These are phyloP conservation scores for Agriotes lineatus DNA, from an alignment of 2,888 invertebrate species.

Conservation along the genomic window DNA sequence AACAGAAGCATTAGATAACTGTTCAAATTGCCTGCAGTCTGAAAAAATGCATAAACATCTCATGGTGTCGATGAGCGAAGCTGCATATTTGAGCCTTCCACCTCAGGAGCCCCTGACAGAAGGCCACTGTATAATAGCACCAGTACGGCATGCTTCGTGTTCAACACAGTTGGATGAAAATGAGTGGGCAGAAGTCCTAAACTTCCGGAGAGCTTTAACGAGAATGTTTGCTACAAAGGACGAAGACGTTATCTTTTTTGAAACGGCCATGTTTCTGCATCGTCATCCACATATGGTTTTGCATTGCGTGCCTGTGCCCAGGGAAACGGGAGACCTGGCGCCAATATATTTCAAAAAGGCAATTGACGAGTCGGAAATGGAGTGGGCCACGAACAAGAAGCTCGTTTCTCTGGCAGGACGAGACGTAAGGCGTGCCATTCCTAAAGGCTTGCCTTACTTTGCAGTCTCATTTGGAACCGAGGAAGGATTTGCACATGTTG, in stretches of 20 bases:
- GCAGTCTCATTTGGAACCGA: constrained; percentile 93
- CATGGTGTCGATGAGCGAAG: constrained; percentile 83
- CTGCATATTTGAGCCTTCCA: constrained; percentile 89
- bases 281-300: constrained; percentile 86
- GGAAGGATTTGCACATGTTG: constrained; percentile 95
- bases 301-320: constrained; percentile 90
- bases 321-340: constrained; percentile 87
- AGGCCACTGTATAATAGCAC: constrained; percentile 89
- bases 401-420: constrained; percentile 78
- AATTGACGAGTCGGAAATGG: constrained; percentile 92
- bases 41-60: constrained; percentile 85
- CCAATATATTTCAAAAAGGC: constrained; percentile 99
- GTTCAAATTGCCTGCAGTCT: constrained; percentile 87
- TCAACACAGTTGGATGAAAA: constrained; percentile 93
- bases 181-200: constrained; percentile 90
- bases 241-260: constrained; percentile 91
- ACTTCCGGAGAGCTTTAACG: constrained; percentile 82
- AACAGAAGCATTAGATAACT: constrained; percentile 81
- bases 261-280: constrained; percentile 75
- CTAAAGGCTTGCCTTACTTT: constrained; percentile 95
- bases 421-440: constrained; percentile 84
- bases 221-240: constrained; percentile 80
- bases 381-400: constrained; percentile 97
- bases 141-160: constrained; percentile 84
- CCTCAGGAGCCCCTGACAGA: constrained; percentile 82